Conservation (phyloP, 2,888 invertebrate species). For the Tanypteryx hageni region DNA sequence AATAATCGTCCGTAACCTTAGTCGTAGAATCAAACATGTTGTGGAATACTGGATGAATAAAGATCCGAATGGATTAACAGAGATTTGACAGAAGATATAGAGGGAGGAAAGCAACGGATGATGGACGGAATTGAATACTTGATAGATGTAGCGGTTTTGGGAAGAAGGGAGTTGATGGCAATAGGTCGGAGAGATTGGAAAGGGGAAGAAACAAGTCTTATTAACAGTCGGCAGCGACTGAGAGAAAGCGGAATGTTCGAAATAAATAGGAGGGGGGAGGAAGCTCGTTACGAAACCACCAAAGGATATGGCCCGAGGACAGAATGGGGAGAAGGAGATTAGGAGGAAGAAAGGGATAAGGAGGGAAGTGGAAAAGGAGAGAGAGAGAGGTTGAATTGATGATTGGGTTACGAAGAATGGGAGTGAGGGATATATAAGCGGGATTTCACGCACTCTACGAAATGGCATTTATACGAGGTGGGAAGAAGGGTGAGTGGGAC, state of each 20-base stretch:
- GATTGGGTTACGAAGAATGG: slow-evolving; percentile 30
- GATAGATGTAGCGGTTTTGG: too few species aligned
- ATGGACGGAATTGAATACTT: too few species aligned
- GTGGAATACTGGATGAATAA: too few species aligned
- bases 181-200: too few species aligned
- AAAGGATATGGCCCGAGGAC: neutral
- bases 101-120: too few species aligned
- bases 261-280: neutral
- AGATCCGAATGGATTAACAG: too few species aligned
- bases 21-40: too few species aligned
- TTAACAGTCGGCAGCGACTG: neutral
- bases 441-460: slow-evolving; percentile 47
- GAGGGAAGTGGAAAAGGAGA: neutral
- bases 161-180: too few species aligned
- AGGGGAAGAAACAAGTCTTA: too few species aligned
- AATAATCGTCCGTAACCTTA: too few species aligned
- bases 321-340: neutral
- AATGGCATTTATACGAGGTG: slow-evolving; percentile 40
- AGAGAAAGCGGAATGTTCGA: neutral
- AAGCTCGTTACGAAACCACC: slow-evolving; percentile 3
- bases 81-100: too few species aligned
- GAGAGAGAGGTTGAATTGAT: slow-evolving; percentile 5
- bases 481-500: neutral
- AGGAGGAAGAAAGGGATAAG: neutral
- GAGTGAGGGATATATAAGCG: neutral